Conservation (phyloP, 1,140 invertebrate genomes). For the Tetragonula clypearis region DNA sequence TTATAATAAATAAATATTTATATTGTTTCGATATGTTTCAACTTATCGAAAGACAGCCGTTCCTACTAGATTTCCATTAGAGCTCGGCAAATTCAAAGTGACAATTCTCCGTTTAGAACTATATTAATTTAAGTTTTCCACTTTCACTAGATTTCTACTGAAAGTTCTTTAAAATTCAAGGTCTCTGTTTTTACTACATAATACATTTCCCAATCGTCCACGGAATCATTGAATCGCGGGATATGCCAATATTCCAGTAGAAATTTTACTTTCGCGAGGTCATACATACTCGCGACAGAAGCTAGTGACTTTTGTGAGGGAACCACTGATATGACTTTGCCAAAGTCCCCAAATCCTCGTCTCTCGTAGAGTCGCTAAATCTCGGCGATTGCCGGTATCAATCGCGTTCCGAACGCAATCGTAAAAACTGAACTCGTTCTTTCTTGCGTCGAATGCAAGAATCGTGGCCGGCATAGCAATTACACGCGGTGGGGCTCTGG, state of each 20-base stretch:
- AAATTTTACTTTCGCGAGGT: neutral
- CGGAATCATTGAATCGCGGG: neutral
- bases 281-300: neutral
- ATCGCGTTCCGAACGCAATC: too few species aligned
- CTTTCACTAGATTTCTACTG: neutral
- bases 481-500: too few species aligned
- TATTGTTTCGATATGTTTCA: too few species aligned
- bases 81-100: too few species aligned
- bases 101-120: too few species aligned
- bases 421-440: conserved; percentile 6
- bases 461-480: neutral
- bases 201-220: too few species aligned
- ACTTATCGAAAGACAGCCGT: too few species aligned
- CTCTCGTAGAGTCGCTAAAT: neutral
- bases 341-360: neutral
- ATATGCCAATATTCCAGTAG: neutral
- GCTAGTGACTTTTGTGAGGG: too few species aligned
- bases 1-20: too few species aligned
- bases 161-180: neutral
- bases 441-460: neutral
- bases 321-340: too few species aligned
- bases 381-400: neutral
- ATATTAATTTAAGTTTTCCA: neutral
- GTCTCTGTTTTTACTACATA: too few species aligned
- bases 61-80: too few species aligned